These are phyloP conservation scores for Tenebrosternarchus preto DNA, from an alignment of 2,113 vertebrate genomes.

Conservation along the genomic window DNA sequence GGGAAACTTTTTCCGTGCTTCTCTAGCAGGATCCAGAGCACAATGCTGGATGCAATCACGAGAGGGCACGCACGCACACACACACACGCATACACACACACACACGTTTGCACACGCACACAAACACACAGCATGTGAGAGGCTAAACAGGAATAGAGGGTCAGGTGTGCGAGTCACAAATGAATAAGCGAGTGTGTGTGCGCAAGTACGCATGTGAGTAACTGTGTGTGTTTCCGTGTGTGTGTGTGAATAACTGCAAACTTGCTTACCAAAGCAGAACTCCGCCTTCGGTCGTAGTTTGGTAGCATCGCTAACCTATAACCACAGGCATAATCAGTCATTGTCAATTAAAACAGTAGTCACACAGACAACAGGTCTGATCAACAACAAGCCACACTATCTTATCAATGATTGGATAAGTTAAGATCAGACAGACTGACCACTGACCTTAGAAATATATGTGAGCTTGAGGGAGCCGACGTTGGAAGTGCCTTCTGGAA, in stretches of 20 bases:
- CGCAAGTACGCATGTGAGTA: background rate
- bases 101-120: too few relatives aligned
- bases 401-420: background rate
- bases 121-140: too few relatives aligned
- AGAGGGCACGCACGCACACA: background rate
- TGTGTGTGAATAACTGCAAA: background rate
- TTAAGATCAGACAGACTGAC: background rate
- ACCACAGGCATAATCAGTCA: constrained; percentile 19
- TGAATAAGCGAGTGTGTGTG: background rate
- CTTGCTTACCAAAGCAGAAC: constrained; percentile 92
- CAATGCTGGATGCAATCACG: too few relatives aligned
- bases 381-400: background rate
- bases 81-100: too few relatives aligned
- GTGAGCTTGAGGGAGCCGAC: constrained; percentile 92
- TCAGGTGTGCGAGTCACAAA: background rate
- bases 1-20: background rate
- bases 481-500: constrained; percentile 84
- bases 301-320: constrained; percentile 94
- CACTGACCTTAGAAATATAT: constrained; percentile 93
- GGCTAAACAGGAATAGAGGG: background rate
- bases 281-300: constrained; percentile 96
- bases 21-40: background rate
- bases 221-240: background rate
- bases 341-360: background rate
- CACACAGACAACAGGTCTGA: background rate